Percentiles rank a stretch among this genome's conserved stretches.
These are phyloP conservation scores for Gnathonemus longibarbis DNA, from an alignment of 2,113 vertebrate species.

Conservation along the genomic window DNA sequence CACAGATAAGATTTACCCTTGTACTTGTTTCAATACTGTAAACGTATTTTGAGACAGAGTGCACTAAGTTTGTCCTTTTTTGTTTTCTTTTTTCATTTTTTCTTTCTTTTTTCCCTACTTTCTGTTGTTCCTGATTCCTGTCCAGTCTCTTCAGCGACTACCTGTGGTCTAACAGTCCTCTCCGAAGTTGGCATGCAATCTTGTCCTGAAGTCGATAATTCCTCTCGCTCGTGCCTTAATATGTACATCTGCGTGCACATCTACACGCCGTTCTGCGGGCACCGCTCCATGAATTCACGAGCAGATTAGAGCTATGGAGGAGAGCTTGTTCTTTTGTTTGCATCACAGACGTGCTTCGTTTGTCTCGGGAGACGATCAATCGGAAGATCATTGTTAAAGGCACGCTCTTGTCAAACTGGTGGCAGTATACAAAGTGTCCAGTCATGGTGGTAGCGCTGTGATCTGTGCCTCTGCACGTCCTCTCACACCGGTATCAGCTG, in stretches of 20 bases:
- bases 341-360: conserved; percentile 83
- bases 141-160: conserved; percentile 51
- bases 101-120: conserved; percentile 44
- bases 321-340: conserved; percentile 48
- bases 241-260: conserved; percentile 61
- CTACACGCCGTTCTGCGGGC: conserved; percentile 75
- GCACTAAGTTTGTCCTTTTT: conserved; percentile 64
- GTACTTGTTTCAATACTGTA: conserved; percentile 99
- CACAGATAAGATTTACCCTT: conserved; percentile 94
- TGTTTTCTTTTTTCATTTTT: neutral
- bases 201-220: conserved; percentile 49
- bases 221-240: conserved; percentile 59
- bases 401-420: conserved; percentile 94
- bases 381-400: conserved; percentile 99
- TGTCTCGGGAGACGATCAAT: conserved; percentile 88
- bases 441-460: conserved; percentile 88
- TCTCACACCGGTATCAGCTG: conserved; percentile 86
- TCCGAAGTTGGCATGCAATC: conserved; percentile 42
- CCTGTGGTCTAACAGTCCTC: conserved; percentile 48
- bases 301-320: conserved; percentile 43
- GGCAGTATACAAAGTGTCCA: conserved; percentile 90
- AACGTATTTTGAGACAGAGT: conserved; percentile 99
- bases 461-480: conserved; percentile 84
- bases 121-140: conserved; percentile 82
- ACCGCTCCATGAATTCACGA: conserved; percentile 27